These are phyloP conservation scores for Cylloceria caligata DNA, from an alignment of 2,888 invertebrate genomes.

Conservation along the genomic window DNA sequence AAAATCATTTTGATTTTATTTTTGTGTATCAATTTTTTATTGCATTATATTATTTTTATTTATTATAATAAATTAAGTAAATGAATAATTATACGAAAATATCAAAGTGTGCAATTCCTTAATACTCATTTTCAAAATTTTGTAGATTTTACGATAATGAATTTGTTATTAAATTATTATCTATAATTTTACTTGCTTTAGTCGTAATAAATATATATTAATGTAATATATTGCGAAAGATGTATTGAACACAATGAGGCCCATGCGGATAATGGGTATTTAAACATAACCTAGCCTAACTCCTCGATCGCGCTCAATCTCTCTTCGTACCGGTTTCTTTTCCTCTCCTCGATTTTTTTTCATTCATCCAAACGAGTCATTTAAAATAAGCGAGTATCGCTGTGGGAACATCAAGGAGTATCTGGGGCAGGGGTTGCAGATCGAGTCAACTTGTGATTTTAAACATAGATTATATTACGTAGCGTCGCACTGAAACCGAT, in stretches of 20 bases:
- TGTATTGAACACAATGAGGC: too few relatives aligned
- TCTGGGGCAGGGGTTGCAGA: slow-evolving; percentile 61
- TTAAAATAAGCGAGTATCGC: slow-evolving; percentile 76
- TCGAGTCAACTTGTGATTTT: slow-evolving; percentile 54
- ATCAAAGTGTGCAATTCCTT: background rate
- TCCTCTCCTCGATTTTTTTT: slow-evolving; percentile 51
- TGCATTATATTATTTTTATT: background rate
- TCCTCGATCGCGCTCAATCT: background rate
- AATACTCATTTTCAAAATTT: too few relatives aligned
- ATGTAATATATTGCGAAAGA: too few relatives aligned
- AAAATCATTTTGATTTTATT: background rate
- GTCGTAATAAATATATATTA: too few relatives aligned
- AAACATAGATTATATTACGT: slow-evolving; percentile 60
- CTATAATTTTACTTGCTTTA: too few relatives aligned
- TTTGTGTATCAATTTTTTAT: too few relatives aligned
- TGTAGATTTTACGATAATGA: too few relatives aligned
- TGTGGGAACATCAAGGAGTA: slow-evolving; percentile 75
- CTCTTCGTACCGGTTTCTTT: slow-evolving; percentile 28
- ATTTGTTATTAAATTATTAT: too few relatives aligned
- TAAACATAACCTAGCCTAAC: slow-evolving; percentile 53
- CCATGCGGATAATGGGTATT: slow-evolving; percentile 14
- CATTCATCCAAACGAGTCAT: slow-evolving; percentile 72
- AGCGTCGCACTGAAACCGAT: too few relatives aligned
- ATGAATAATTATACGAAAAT: background rate
- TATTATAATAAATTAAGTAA: background rate